A percentile compares a stretch with the other conserved stretches of the same genome.
Conservation (phyloP, 2,797 vertebrate genomes). For the Vespertilio murinus region DNA sequence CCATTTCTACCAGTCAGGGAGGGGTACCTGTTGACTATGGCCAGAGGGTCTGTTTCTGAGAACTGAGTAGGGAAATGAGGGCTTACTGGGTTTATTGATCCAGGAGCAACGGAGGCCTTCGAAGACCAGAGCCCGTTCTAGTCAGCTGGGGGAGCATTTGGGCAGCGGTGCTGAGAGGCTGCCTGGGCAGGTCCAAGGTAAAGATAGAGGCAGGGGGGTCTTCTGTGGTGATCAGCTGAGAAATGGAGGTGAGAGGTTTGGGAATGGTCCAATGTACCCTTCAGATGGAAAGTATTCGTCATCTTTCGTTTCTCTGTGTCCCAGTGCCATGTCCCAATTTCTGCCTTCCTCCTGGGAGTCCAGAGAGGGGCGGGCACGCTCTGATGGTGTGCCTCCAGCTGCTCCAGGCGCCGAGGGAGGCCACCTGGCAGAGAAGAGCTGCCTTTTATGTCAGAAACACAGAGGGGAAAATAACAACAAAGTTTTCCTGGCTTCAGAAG, state of each 20-base stretch:
- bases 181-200: background rate
- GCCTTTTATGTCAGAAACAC: conserved; percentile 52
- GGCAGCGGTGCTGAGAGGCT: background rate
- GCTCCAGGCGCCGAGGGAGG: background rate
- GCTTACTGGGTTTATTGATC: background rate
- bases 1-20: background rate
- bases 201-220: background rate
- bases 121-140: background rate
- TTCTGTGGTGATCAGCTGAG: background rate
- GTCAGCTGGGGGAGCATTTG: background rate
- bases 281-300: background rate
- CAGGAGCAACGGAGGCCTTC: background rate
- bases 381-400: background rate
- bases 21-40: background rate
- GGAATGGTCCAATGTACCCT: background rate
- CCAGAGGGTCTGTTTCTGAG: background rate
- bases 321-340: conserved; percentile 33
- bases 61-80: background rate
- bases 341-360: conserved; percentile 2
- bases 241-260: background rate
- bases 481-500: conserved; percentile 50
- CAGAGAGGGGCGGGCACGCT: background rate
- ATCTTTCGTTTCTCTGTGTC: conserved; percentile 23
- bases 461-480: conserved; percentile 44
- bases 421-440: conserved; percentile 15